These are phyloP conservation scores for Drosophila rhopaloa DNA, from an alignment of 1,140 invertebrate species.

Conservation along the genomic window DNA sequence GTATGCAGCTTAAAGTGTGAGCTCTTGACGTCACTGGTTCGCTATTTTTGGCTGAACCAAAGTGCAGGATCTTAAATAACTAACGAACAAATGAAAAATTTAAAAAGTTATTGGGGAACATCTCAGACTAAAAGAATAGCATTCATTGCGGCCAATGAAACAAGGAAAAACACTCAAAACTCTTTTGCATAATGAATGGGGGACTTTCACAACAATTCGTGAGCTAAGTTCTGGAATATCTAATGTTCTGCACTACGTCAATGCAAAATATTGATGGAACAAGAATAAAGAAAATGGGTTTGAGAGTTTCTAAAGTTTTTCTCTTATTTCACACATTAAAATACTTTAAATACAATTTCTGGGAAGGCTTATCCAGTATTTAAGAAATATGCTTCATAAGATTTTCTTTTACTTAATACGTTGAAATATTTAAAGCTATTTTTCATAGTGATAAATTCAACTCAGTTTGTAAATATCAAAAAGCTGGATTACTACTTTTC, in stretches of 20 bases:
- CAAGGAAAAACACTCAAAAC: conserved; percentile 36
- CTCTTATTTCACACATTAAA: no score
- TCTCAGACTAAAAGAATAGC: neutral
- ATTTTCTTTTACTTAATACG: no score
- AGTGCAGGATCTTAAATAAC: conserved; percentile 8
- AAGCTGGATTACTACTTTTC: neutral
- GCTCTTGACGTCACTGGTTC: neutral
- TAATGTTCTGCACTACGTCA: conserved; percentile 9
- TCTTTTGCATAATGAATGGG: conserved; percentile 55
- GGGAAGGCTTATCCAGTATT: no score
- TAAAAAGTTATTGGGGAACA: neutral
- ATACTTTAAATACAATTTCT: no score
- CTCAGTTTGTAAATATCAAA: neutral
- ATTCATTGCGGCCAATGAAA: neutral
- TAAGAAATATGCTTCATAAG: no score
- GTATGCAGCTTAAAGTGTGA: neutral
- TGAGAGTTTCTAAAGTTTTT: no score
- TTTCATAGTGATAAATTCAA: neutral
- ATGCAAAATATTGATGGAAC: conserved; percentile 5
- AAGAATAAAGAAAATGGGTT: neutral
- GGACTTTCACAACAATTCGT: conserved; percentile 18
- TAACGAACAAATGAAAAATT: conserved; percentile 11
- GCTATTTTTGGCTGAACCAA: conserved; percentile 5
- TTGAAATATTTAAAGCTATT: no score
- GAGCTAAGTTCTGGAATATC: neutral